A percentile compares a stretch with the other conserved stretches of the same genome.
Conservation (phyloP, 2,113 vertebrate species). For the Helogale parvula region DNA sequence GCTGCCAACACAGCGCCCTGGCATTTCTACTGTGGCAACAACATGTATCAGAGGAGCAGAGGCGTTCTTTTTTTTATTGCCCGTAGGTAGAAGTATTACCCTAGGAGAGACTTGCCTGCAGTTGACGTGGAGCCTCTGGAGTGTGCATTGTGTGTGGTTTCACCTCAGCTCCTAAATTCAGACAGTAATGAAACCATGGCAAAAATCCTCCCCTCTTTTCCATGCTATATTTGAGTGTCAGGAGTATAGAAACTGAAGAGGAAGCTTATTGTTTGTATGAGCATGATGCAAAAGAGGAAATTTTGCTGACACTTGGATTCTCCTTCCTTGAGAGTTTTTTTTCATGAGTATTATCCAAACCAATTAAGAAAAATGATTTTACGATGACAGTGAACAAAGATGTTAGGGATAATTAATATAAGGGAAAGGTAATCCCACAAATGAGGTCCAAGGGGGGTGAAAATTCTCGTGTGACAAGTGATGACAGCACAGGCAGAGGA, state of each 20-base stretch:
- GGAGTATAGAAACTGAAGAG: background rate
- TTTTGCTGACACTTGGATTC: background rate
- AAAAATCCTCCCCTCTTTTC: background rate
- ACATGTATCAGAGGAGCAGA: background rate
- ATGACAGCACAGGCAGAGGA: background rate
- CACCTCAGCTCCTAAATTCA: background rate
- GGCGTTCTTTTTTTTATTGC: background rate
- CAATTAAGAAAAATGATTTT: constrained; percentile 15
- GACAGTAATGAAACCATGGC: background rate
- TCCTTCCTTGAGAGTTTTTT: background rate
- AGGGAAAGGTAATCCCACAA: background rate
- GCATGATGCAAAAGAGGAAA: background rate
- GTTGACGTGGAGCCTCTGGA: background rate
- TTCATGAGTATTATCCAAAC: background rate
- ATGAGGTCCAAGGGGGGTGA: background rate
- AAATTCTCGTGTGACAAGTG: background rate
- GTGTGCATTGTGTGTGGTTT: background rate
- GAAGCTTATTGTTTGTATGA: background rate
- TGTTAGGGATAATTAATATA: background rate
- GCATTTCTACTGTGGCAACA: background rate
- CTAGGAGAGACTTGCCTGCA: background rate
- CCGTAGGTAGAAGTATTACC: background rate
- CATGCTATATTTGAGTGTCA: background rate
- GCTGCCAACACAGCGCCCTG: background rate
- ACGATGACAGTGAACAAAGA: background rate